Evolutionary conservation across 2,888 invertebrate species (phyloP).

Genomic region (Endotricha flammealis): DNA sequence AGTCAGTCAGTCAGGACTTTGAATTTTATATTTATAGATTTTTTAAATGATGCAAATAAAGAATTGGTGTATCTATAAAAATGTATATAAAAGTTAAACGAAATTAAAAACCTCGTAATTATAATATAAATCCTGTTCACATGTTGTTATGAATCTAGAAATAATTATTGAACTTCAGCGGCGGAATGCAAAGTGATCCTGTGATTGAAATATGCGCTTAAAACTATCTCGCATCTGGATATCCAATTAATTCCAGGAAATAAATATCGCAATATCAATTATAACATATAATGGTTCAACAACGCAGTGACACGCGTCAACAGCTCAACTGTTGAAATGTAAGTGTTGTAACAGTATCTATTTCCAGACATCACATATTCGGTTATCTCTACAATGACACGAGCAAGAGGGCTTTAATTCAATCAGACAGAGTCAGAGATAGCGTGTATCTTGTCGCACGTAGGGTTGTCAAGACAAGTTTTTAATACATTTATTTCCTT

Average conservation of each 20-base stretch:
- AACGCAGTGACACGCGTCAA: conserved; percentile 2
- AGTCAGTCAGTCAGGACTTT: too few relatives aligned
- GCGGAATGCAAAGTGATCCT: not conserved
- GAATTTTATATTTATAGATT: too few relatives aligned
- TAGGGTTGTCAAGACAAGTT: conserved; percentile 1
- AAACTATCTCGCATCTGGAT: not conserved
- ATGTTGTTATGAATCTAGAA: too few relatives aligned
- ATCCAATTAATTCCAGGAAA: not conserved
- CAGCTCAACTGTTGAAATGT: not conserved
- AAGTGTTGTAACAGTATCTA: conserved; percentile 7
- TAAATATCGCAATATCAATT: conserved; percentile 1
- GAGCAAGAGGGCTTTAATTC: conserved; percentile 44
- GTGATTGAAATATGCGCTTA: not conserved
- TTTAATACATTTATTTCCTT: too few relatives aligned
- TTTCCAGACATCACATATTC: conserved; percentile 10
- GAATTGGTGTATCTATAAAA: too few relatives aligned
- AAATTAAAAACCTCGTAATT: too few relatives aligned
- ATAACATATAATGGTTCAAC: not conserved
- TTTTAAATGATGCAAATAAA: too few relatives aligned
- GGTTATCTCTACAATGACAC: conserved; percentile 28
- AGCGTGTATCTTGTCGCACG: conserved; percentile 34
- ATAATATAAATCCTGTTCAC: too few relatives aligned
- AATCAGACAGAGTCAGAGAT: conserved; percentile 40
- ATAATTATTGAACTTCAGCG: not conserved
- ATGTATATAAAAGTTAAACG: too few relatives aligned